These are phyloP conservation scores for Trichogramma dendrolimi DNA, from an alignment of 2,888 invertebrate genomes.

Conservation along the genomic window DNA sequence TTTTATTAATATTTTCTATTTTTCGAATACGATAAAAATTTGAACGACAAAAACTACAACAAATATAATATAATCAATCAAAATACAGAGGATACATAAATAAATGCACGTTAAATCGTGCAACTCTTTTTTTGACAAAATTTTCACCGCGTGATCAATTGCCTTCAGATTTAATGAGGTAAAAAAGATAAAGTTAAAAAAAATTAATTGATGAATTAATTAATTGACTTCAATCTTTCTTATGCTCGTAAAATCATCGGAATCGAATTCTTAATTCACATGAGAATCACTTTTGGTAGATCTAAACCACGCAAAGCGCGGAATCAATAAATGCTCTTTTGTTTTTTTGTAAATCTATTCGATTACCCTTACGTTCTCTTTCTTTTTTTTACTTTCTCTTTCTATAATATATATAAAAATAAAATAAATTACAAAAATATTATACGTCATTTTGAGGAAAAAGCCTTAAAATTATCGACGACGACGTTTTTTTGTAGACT, in stretches of 20 bases:
- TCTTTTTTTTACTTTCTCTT: conserved; percentile 22
- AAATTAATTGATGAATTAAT: too few relatives aligned
- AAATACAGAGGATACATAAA: conserved; percentile 25
- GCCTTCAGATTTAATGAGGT: too few relatives aligned
- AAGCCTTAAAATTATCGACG: conserved; percentile 30
- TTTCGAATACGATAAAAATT: conserved; percentile 28
- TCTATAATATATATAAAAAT: conserved; percentile 31
- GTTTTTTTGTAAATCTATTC: conserved; percentile 10
- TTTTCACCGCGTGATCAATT: too few relatives aligned
- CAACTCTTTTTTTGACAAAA: too few relatives aligned
- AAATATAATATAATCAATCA: conserved; percentile 25
- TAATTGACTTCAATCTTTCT: too few relatives aligned
- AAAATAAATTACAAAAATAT: conserved; percentile 32
- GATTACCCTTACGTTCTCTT: conserved; percentile 10
- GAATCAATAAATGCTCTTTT: neutral
- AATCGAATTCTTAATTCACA: too few relatives aligned
- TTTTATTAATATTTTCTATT: conserved; percentile 9
- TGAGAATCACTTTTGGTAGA: too few relatives aligned
- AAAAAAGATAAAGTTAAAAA: too few relatives aligned
- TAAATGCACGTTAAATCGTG: conserved; percentile 13
- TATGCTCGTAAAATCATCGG: too few relatives aligned
- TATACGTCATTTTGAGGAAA: conserved; percentile 31
- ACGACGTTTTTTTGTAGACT: conserved; percentile 23
- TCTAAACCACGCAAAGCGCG: too few relatives aligned
- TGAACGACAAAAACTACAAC: conserved; percentile 32